phyloP scores from a whole-genome alignment of 2,113 vertebrate genomes.

The Hucho hucho region DNA sequence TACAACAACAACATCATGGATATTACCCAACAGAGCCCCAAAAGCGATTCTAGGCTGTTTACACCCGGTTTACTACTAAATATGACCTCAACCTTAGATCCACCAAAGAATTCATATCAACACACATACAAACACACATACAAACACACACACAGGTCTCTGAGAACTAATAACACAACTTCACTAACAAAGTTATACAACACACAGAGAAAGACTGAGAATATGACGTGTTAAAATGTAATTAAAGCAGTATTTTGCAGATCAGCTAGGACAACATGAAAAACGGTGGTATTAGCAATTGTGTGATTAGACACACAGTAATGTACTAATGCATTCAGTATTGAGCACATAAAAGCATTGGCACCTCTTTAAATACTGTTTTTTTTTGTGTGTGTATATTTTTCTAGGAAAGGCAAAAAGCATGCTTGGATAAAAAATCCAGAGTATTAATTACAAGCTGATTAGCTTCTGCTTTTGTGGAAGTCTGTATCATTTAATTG shows the following conservation, averaged over 20 bases:
- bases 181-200: background rate
- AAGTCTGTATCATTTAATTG: conserved; percentile 78
- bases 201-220: background rate
- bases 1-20: no score
- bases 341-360: conserved; percentile 26
- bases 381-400: conserved; percentile 21
- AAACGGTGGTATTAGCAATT: background rate
- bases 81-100: no score
- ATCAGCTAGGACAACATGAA: background rate
- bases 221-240: background rate
- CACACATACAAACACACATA: background rate
- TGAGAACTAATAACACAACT: background rate
- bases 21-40: no score
- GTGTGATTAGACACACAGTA: conserved; percentile 16
- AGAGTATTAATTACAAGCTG: conserved; percentile 75
- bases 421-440: conserved; percentile 34
- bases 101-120: no score
- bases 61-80: no score
- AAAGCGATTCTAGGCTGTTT: no score
- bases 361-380: background rate
- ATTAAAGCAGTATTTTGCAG: background rate
- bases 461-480: conserved; percentile 67
- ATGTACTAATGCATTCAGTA: conserved; percentile 31
- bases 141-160: background rate
- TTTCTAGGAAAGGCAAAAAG: conserved; percentile 37